phyloP scores from a whole-genome alignment of 1,140 invertebrate species.

The Chionoecetes opilio region DNA sequence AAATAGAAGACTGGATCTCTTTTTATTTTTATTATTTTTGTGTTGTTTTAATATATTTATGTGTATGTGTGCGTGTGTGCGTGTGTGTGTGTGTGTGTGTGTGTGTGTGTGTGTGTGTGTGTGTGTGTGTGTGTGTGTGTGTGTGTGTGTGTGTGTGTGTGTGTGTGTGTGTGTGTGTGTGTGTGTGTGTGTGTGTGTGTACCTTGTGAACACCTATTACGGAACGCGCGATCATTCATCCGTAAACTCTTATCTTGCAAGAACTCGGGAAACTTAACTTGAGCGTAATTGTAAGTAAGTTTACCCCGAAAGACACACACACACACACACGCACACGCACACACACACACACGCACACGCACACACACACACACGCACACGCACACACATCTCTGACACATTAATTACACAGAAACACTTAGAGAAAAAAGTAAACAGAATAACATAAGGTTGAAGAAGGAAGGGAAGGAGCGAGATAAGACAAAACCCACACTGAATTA shows the following conservation, averaged over 20 bases:
- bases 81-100: slow-evolving; percentile 51
- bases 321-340: neutral
- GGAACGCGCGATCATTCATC: no score
- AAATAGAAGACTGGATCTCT: slow-evolving; percentile 10
- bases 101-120: slow-evolving; percentile 57
- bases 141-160: slow-evolving; percentile 56
- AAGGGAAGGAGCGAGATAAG: neutral
- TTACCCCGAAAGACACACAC: neutral
- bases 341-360: slow-evolving; percentile 45
- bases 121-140: neutral
- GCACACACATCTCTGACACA: neutral
- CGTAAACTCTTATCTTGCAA: neutral
- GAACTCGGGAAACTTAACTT: slow-evolving; percentile 14
- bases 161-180: slow-evolving; percentile 51
- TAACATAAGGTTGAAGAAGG: no score
- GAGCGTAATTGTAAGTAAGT: neutral
- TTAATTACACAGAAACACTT: slow-evolving; percentile 11
- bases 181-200: slow-evolving; percentile 33
- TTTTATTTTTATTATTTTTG: slow-evolving; percentile 51
- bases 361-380: slow-evolving; percentile 34
- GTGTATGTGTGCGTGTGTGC: slow-evolving; percentile 46
- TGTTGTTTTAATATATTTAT: slow-evolving; percentile 34
- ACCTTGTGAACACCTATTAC: no score
- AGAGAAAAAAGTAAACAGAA: neutral
- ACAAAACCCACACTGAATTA: no score